A percentile compares a stretch with the other conserved stretches of the same genome.
Conservation (phyloP, 2,888 invertebrate species). For the Coremacera marginata region DNA sequence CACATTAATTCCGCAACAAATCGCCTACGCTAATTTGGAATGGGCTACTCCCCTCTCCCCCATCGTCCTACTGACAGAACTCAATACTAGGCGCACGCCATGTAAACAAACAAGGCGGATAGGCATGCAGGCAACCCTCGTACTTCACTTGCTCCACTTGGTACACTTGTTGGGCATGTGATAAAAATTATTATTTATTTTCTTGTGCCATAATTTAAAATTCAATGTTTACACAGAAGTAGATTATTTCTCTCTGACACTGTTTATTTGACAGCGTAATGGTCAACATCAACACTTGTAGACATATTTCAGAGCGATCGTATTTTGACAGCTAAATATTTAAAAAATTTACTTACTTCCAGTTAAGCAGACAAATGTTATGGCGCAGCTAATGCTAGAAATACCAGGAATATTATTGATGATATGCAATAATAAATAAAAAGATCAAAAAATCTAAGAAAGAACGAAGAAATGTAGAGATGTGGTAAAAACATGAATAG, state of each 20-base stretch:
- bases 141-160: background rate
- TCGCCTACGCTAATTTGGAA: constrained; percentile 22
- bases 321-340: constrained; percentile 22
- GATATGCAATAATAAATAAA: background rate
- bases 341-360: constrained; percentile 6
- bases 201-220: background rate
- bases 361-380: background rate
- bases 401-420: background rate
- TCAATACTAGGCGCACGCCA: background rate
- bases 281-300: constrained; percentile 25
- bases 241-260: background rate
- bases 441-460: background rate
- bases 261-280: constrained; percentile 27
- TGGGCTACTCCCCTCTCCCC: background rate
- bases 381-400: background rate
- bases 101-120: background rate
- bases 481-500: background rate
- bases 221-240: constrained; percentile 6
- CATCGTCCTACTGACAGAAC: background rate
- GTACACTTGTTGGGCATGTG: constrained; percentile 20
- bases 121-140: background rate
- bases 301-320: background rate
- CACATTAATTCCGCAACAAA: constrained; percentile 7
- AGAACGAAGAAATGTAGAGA: background rate
- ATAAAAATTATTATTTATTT: constrained; percentile 14